These are phyloP conservation scores for Bujurquina vittata DNA, from an alignment of 2,113 vertebrate genomes.

Conservation along the genomic window DNA sequence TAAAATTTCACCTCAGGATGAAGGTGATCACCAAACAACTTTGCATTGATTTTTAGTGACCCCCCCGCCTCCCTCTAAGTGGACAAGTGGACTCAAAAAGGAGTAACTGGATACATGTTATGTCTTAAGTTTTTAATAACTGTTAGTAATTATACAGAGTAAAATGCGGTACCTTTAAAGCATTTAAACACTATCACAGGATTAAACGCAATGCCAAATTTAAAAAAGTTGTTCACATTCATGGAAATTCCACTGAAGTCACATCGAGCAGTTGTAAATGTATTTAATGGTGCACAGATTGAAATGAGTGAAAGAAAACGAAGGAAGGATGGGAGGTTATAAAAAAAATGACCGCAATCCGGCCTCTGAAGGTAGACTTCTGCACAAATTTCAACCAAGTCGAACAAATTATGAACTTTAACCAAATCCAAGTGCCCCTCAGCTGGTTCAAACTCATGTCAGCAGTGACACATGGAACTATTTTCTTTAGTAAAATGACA, in stretches of 20 bases:
- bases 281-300: not conserved
- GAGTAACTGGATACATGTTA: not conserved
- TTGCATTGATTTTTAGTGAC: not conserved
- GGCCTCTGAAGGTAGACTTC: slow-evolving; percentile 3
- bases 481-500: not conserved
- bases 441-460: not conserved
- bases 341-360: slow-evolving; percentile 1
- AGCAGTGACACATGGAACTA: not conserved
- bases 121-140: not conserved
- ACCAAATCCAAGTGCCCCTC: slow-evolving; percentile 4
- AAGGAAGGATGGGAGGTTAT: not conserved
- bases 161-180: not conserved
- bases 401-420: slow-evolving; percentile 21
- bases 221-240: not conserved
- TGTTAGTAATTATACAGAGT: not conserved
- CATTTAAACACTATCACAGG: not conserved
- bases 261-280: not conserved
- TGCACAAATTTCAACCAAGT: slow-evolving; percentile 18
- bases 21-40: not conserved
- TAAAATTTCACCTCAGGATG: not conserved
- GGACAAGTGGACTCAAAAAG: not conserved
- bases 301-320: not conserved
- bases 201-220: not conserved
- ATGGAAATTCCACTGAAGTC: not conserved
- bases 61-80: not conserved